A percentile compares a stretch with the other conserved stretches of the same genome.
Evolutionary conservation across 1,140 invertebrate species (phyloP).

Genomic region (Trypoxylus dichotomus): DNA sequence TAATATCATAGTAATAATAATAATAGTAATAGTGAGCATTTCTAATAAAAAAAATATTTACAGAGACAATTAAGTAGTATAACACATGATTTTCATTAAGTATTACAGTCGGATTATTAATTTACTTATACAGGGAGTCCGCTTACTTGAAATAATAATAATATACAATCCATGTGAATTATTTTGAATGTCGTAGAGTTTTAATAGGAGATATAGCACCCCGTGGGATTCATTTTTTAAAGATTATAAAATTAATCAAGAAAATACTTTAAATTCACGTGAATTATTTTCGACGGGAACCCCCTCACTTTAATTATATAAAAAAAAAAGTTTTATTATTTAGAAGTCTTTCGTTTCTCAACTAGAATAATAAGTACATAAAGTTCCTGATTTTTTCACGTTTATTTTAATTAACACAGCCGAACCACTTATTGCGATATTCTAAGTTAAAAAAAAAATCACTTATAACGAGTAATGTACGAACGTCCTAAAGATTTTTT

Average conservation of each 20-base stretch:
- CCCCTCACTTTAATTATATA: not conserved
- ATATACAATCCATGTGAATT: not conserved
- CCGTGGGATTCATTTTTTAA: too few species aligned
- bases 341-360: slow-evolving; percentile 29
- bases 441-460: slow-evolving; percentile 26
- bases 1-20: slow-evolving; percentile 25
- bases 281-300: not conserved
- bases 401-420: slow-evolving; percentile 26
- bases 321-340: slow-evolving; percentile 26
- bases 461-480: slow-evolving; percentile 26
- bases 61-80: slow-evolving; percentile 15
- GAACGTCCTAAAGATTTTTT: not conserved
- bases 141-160: not conserved
- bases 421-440: slow-evolving; percentile 33
- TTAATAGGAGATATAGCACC: too few species aligned
- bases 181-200: not conserved
- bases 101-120: slow-evolving; percentile 21
- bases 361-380: slow-evolving; percentile 23
- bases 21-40: slow-evolving; percentile 41
- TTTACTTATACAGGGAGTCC: not conserved
- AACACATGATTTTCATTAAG: not conserved
- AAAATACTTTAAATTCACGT: not conserved
- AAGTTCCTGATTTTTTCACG: slow-evolving; percentile 13
- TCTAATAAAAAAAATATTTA: slow-evolving; percentile 25
- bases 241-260: too few species aligned